Conservation (phyloP, 2,797 vertebrate species). For the Danio albolineatus region DNA sequence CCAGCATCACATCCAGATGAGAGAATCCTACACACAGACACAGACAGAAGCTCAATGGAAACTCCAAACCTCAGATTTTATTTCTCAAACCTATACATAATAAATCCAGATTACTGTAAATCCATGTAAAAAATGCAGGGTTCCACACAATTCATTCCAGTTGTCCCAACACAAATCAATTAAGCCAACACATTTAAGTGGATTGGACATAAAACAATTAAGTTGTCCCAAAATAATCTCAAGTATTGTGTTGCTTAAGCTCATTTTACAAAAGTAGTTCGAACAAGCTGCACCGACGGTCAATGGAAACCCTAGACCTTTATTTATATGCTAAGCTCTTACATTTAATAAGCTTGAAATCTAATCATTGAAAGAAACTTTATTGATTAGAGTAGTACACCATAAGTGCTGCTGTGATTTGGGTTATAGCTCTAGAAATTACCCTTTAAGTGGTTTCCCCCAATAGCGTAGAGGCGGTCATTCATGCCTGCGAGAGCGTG, state of each 20-base stretch:
- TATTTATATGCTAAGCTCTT: not conserved
- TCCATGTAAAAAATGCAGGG: no score
- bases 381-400: slow-evolving; percentile 24
- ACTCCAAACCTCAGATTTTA: not conserved
- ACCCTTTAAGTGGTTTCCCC: slow-evolving; percentile 99
- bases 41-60: not conserved
- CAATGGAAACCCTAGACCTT: not conserved
- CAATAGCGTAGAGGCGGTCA: slow-evolving; percentile 97
- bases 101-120: no score
- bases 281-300: no score
- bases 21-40: slow-evolving; percentile 87
- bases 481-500: slow-evolving; percentile 97
- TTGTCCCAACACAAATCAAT: no score
- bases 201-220: no score
- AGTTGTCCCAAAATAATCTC: no score
- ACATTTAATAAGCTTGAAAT: not conserved
- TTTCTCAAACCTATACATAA: not conserved
- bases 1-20: slow-evolving; percentile 97
- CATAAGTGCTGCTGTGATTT: slow-evolving; percentile 37
- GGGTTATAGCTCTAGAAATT: slow-evolving; percentile 51
- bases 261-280: no score
- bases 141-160: no score
- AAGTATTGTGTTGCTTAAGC: no score
- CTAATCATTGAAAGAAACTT: not conserved
- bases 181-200: no score